Evolutionary conservation across 2,113 vertebrate genomes (phyloP).

Genomic region (Misgurnus anguillicaudatus): DNA sequence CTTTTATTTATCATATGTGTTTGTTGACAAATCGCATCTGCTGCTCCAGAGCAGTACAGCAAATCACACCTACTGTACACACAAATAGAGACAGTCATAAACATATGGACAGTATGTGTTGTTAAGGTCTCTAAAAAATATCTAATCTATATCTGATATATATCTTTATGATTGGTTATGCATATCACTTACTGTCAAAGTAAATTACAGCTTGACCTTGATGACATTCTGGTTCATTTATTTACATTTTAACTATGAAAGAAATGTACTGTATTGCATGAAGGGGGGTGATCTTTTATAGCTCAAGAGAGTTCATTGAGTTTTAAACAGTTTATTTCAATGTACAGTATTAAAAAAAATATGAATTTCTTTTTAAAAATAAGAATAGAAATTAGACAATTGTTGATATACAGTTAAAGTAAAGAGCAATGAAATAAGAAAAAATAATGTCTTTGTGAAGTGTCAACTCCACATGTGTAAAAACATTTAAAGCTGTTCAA

Average conservation of each 20-base stretch:
- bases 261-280: too few species aligned
- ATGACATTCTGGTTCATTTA: neutral
- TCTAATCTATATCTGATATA: slow-evolving; percentile 23
- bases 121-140: neutral
- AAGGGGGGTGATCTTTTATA: too few species aligned
- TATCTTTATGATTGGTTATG: slow-evolving; percentile 31
- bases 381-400: too few species aligned
- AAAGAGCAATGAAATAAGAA: too few species aligned
- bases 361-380: too few species aligned
- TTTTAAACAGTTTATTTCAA: too few species aligned
- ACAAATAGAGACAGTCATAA: slow-evolving; percentile 39
- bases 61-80: slow-evolving; percentile 9
- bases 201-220: slow-evolving; percentile 24
- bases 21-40: neutral
- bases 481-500: slow-evolving; percentile 8
- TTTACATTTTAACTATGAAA: too few species aligned
- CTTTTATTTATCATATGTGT: too few species aligned
- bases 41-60: neutral
- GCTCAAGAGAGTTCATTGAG: too few species aligned
- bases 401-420: too few species aligned
- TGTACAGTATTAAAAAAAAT: neutral
- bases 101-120: neutral
- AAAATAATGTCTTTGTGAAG: neutral
- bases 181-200: slow-evolving; percentile 34
- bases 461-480: neutral